Percentiles rank a stretch among this genome's conserved stretches.
phyloP scores from a whole-genome alignment of 2,888 invertebrate species.

The Marasmarcha lunaedactyla region DNA sequence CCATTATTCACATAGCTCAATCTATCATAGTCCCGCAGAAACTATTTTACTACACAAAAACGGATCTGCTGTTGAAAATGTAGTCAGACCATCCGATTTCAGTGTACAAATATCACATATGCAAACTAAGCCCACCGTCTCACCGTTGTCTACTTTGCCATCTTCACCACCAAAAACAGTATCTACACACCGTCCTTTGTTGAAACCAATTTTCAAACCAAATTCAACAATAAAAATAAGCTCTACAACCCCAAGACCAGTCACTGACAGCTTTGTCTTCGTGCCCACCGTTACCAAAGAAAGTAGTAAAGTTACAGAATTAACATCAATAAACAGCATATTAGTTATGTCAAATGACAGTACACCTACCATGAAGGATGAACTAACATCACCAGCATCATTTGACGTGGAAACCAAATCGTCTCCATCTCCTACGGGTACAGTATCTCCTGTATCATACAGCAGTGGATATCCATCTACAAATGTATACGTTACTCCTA shows the following conservation, averaged over 20 bases:
- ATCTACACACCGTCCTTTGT: slow-evolving; percentile 49
- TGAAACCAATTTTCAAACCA: slow-evolving; percentile 69
- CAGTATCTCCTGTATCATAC: slow-evolving; percentile 33
- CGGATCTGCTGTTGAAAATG: slow-evolving; percentile 66
- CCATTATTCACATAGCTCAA: slow-evolving; percentile 64
- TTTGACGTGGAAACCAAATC: slow-evolving; percentile 46
- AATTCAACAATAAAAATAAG: slow-evolving; percentile 40
- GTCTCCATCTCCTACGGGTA: slow-evolving; percentile 37
- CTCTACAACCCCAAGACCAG: slow-evolving; percentile 17
- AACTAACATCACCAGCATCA: slow-evolving; percentile 36
- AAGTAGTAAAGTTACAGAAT: slow-evolving; percentile 42
- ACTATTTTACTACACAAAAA: slow-evolving; percentile 72
- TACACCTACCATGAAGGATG: slow-evolving; percentile 47
- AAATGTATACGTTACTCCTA: slow-evolving; percentile 53
- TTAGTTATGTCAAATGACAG: slow-evolving; percentile 73
- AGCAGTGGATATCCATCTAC: slow-evolving; percentile 44
- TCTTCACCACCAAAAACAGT: slow-evolving; percentile 35
- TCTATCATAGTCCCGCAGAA: slow-evolving; percentile 73
- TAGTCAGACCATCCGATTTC: slow-evolving; percentile 62
- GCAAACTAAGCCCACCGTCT: slow-evolving; percentile 56
- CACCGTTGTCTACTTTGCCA: slow-evolving; percentile 35
- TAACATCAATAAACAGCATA: slow-evolving; percentile 67
- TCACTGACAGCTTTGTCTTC: slow-evolving; percentile 65
- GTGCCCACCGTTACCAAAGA: slow-evolving; percentile 70
- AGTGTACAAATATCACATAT: slow-evolving; percentile 56